Percentiles rank a stretch among this genome's conserved stretches.
Evolutionary conservation across 2,888 invertebrate species (phyloP).

Genomic region (Celastrina argiolus): DNA sequence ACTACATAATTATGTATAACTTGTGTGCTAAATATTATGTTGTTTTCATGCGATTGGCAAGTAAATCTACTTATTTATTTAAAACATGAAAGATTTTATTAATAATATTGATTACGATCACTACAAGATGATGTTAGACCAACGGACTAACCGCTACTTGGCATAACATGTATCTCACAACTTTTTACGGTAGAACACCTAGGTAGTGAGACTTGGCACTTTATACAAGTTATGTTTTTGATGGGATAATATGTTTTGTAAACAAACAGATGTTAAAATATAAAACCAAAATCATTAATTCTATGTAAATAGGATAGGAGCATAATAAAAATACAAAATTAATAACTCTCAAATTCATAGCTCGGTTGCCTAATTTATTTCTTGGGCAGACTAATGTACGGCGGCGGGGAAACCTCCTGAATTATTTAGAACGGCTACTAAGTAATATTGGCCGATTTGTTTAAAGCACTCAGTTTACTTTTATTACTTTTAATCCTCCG

Average conservation of each 20-base stretch:
- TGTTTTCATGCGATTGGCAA: no score
- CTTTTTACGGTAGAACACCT: no score
- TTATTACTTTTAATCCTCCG: not conserved
- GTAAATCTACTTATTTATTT: no score
- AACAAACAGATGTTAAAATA: not conserved
- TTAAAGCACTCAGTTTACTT: not conserved
- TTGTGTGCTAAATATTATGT: no score
- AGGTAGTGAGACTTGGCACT: no score
- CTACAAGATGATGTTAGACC: no score
- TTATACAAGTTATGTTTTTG: no score
- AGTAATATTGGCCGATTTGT: conserved; percentile 1
- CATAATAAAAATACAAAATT: not conserved
- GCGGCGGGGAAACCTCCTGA: not conserved
- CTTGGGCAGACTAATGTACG: not conserved
- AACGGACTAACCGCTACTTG: no score
- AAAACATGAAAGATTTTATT: no score
- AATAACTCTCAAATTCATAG: not conserved
- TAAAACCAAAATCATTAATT: not conserved
- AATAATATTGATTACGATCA: no score
- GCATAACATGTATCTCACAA: no score
- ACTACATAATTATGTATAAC: no score
- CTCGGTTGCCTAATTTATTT: not conserved
- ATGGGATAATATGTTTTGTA: not conserved
- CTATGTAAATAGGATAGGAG: not conserved
- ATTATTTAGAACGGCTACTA: not conserved